A percentile compares a stretch with the other conserved stretches of the same genome.
phyloP scores from a whole-genome alignment of 2,797 vertebrate species.

The Decapterus maruadsi region DNA sequence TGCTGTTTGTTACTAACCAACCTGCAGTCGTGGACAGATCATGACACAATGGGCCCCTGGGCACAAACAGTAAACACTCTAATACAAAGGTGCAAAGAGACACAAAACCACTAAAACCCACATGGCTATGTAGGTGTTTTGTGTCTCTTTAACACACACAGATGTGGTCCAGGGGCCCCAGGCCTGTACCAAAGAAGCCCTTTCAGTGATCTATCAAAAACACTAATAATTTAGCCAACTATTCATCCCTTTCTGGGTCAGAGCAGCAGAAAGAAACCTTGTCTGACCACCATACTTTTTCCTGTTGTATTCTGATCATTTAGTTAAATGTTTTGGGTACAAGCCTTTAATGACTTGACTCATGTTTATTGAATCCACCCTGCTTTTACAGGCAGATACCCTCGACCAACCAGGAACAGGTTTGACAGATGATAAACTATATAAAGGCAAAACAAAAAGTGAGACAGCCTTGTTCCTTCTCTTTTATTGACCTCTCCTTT shows the following conservation, averaged over 20 bases:
- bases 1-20: not conserved
- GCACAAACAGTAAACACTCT: not conserved
- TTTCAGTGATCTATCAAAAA: not conserved
- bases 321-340: not conserved
- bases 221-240: not conserved
- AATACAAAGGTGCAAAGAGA: not conserved
- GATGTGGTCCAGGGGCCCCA: not conserved
- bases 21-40: not conserved
- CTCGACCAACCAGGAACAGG: slow-evolving; percentile 37
- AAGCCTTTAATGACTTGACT: not conserved
- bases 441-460: slow-evolving; percentile 37
- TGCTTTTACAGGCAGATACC: not conserved
- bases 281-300: not conserved
- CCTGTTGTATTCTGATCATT: slow-evolving; percentile 2
- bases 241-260: not conserved
- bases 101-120: not conserved
- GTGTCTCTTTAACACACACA: not conserved
- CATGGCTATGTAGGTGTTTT: not conserved
- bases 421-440: slow-evolving; percentile 16
- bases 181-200: not conserved
- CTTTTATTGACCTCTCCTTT: slow-evolving; percentile 83
- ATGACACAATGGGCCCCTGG: too few species aligned
- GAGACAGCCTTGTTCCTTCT: slow-evolving; percentile 56
- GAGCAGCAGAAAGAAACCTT: not conserved
- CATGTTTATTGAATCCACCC: not conserved